Conservation (phyloP, 2,888 invertebrate genomes). For the Phengaris arion region DNA sequence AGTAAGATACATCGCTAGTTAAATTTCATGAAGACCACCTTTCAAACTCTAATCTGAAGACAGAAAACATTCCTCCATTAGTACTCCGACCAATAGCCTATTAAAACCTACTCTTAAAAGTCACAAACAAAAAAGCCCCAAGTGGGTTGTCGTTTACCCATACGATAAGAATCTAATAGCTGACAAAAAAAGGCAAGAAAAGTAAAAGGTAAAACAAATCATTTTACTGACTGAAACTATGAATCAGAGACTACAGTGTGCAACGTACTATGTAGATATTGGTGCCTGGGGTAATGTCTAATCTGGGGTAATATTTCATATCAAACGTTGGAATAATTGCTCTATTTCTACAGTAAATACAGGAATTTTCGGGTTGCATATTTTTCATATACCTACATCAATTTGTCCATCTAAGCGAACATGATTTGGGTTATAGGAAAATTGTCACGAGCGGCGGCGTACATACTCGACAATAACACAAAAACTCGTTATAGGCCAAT, state of each 20-base stretch:
- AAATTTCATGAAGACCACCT: too few species aligned
- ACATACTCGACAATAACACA: neutral
- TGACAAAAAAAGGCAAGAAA: too few species aligned
- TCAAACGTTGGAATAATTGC: neutral
- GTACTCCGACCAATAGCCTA: too few species aligned
- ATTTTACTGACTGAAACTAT: neutral
- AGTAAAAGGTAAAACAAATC: too few species aligned
- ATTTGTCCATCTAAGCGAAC: neutral
- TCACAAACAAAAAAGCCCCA: too few species aligned
- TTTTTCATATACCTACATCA: neutral
- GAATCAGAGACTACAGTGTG: neutral
- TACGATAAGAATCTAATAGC: too few species aligned
- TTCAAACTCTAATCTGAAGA: too few species aligned
- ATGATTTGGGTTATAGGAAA: neutral
- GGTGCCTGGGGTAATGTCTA: neutral
- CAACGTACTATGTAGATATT: neutral
- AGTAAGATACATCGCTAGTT: neutral
- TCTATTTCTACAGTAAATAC: constrained; percentile 1
- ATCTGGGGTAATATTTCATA: neutral
- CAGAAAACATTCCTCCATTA: too few species aligned
- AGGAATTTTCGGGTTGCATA: neutral
- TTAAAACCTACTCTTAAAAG: too few species aligned
- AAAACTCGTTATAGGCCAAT: neutral
- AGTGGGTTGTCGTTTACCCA: too few species aligned
- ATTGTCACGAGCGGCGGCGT: neutral